Evolutionary conservation across 2,797 vertebrate genomes (phyloP).

Genomic region (Paratrypauchen microcephalus): DNA sequence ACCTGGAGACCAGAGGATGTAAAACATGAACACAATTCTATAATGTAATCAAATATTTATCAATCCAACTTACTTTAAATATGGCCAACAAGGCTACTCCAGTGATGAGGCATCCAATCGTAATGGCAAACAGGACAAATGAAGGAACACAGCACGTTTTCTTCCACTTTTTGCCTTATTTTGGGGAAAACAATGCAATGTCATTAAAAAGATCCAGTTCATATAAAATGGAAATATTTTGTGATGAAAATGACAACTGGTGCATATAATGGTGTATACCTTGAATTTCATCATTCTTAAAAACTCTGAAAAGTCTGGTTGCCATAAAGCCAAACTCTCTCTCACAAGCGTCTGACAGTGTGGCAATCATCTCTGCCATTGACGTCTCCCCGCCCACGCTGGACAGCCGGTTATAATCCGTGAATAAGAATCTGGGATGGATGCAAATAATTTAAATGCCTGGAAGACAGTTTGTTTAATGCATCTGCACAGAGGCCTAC

Average conservation of each 20-base stretch:
- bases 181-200: neutral
- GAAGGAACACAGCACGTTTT: constrained; percentile 97
- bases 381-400: constrained; percentile 98
- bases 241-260: neutral
- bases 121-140: constrained; percentile 91
- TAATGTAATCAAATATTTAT: neutral
- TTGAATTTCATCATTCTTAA: constrained; percentile 94
- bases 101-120: constrained; percentile 86
- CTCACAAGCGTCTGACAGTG: constrained; percentile 95
- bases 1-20: constrained; percentile 63
- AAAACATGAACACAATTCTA: neutral
- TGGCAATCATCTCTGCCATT: constrained; percentile 99
- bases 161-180: constrained; percentile 95
- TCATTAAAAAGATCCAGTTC: neutral
- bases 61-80: constrained; percentile 77
- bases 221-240: neutral
- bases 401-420: constrained; percentile 96
- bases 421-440: constrained; percentile 90
- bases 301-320: constrained; percentile 94
- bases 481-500: constrained; percentile 61
- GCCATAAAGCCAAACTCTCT: constrained; percentile 98
- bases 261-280: constrained; percentile 48
- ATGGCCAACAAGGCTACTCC: constrained; percentile 88
- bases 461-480: neutral
- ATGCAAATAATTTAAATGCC: neutral